phyloP scores from a whole-genome alignment of 2,888 invertebrate genomes.

The Nebria brevicollis region DNA sequence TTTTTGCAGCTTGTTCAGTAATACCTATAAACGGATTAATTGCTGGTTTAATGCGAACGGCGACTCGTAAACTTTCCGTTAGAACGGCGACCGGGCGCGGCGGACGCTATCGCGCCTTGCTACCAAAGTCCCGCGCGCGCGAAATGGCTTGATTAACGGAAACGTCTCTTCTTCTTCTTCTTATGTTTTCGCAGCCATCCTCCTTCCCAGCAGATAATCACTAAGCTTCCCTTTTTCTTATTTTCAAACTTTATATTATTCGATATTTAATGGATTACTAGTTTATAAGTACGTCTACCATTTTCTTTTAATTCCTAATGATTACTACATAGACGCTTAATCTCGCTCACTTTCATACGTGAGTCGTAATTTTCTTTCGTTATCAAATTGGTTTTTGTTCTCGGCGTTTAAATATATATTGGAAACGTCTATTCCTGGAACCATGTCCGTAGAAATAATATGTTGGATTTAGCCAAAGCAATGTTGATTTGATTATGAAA shows the following conservation, averaged over 20 bases:
- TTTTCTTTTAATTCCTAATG: background rate
- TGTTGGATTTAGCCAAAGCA: no score
- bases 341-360: conserved; percentile 28
- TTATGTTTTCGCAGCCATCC: background rate
- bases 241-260: conserved; percentile 15
- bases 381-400: conserved; percentile 33
- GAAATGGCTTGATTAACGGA: conserved; percentile 46
- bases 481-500: no score
- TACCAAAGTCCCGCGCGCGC: conserved; percentile 15
- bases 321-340: background rate
- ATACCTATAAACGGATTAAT: conserved; percentile 47
- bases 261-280: no score
- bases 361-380: conserved; percentile 37
- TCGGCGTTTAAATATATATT: no score
- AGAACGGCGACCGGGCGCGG: conserved; percentile 10
- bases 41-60: conserved; percentile 44
- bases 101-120: conserved; percentile 7
- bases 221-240: background rate
- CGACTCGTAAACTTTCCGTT: conserved; percentile 38
- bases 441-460: no score
- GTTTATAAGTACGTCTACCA: background rate
- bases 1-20: conserved; percentile 46
- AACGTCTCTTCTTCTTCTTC: conserved; percentile 6
- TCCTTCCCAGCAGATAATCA: background rate
- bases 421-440: no score